phyloP scores from a whole-genome alignment of 1,140 invertebrate species.

The Trigoniulus corallinus region DNA sequence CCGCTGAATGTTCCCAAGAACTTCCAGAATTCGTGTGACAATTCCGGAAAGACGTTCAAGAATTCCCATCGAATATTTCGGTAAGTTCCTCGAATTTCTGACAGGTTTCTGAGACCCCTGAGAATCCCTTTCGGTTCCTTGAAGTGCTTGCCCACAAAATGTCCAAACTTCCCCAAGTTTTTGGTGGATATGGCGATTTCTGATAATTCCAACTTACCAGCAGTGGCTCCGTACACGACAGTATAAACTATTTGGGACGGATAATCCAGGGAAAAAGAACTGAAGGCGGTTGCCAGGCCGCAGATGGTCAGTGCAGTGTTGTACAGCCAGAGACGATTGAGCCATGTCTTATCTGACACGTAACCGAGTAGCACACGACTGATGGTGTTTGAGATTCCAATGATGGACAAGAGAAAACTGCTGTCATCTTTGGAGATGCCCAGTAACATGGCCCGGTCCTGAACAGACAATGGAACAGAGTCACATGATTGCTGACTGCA shows the following conservation, averaged over 20 bases:
- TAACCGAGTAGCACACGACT: conserved; percentile 72
- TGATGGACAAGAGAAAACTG: conserved; percentile 51
- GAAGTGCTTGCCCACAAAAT: no score
- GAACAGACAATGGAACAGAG: conserved; percentile 12
- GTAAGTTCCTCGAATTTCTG: no score
- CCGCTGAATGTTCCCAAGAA: no score
- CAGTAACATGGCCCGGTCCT: conserved; percentile 42
- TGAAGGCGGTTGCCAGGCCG: conserved; percentile 57
- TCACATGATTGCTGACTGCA: not conserved
- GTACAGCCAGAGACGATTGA: conserved; percentile 69
- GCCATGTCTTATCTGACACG: conserved; percentile 67
- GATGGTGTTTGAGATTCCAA: conserved; percentile 74
- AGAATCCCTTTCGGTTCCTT: no score
- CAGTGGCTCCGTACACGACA: conserved; percentile 67
- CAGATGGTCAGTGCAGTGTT: conserved; percentile 68
- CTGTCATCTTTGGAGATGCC: conserved; percentile 36
- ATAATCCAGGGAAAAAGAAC: conserved; percentile 51
- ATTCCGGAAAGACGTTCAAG: no score
- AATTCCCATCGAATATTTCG: no score
- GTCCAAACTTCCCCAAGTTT: no score
- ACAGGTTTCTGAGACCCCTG: no score
- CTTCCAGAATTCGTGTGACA: no score
- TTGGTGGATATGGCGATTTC: no score
- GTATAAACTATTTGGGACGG: conserved; percentile 53
- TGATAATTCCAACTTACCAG: conserved; percentile 26